Evolutionary conservation across 2,888 invertebrate genomes (phyloP), one percentile per base, ranked within the genome.

Genomic region (Spatulosminthurus flaviceps): DNA sequence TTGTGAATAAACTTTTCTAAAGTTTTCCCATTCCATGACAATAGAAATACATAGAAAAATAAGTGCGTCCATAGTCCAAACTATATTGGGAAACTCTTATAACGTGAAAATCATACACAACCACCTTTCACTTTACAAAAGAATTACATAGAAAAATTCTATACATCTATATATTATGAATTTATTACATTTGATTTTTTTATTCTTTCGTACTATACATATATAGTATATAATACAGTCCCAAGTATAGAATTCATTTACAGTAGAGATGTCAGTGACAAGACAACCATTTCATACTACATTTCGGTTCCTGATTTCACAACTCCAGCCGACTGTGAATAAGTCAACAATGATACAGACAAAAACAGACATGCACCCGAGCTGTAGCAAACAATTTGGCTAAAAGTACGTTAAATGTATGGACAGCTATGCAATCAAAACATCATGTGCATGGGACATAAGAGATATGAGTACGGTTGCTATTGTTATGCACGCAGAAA

Each of bases 281-380:
- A 73, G 73, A 51, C 43, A 70, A 70, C 28, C 34, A 43, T 29
- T n/a, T 75, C 75, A 75, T 76, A 28, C 24, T 73, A 16, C 24
- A 73, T 73, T 73, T 73, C 22, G 28, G 51, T 28, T 76, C 76
- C 29, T 75, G 76, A 51, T 67, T 76, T 26, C 67, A 76, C 67
- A 76, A 76, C 34, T 76, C 67, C 43, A 67, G 24, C 42, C 73
- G 24, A 61, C 76, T 66, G 76, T 69, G 67, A 76, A 76, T 76
- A 76, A 76, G 67, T 76, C 42, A 76, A 76, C 76, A 76, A 76
- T 71, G 42, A 29, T 26, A 24, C n/a, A n/a, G n/a, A n/a, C 41
- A 41, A 41, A 41, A 41, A 41, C 19, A 19, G 51, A 19, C 16
- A n/a, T n/a, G n/a, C 51, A 51, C 7, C 5, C 1, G n/a, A 51